Evolutionary conservation across 2,113 vertebrate genomes (phyloP).

Genomic region (Chaenocephalus aceratus): DNA sequence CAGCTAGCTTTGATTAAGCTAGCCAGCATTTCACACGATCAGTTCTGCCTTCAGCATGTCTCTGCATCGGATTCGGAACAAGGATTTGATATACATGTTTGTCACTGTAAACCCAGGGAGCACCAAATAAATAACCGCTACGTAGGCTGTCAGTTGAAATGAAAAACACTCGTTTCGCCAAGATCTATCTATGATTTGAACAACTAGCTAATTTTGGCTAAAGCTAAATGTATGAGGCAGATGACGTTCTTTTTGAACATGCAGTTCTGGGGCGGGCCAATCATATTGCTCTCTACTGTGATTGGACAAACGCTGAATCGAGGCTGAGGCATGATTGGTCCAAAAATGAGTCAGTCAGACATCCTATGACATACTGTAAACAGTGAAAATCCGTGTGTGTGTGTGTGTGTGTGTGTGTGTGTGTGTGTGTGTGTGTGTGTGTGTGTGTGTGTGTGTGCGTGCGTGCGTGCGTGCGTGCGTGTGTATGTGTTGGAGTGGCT

Average conservation of each 20-base stretch:
- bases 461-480: too few relatives aligned
- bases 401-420: too few relatives aligned
- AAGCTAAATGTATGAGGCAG: conserved; percentile 78
- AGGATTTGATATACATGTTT: conserved; percentile 79
- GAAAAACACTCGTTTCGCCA: background rate
- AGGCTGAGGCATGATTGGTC: conserved; percentile 52
- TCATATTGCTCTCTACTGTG: background rate
- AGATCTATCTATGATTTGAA: conserved; percentile 31
- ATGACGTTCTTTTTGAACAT: conserved; percentile 82
- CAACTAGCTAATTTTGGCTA: conserved; percentile 75
- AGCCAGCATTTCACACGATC: conserved; percentile 77
- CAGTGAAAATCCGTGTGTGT: background rate
- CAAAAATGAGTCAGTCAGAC: conserved; percentile 40
- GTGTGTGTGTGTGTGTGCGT: too few relatives aligned
- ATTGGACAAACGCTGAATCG: conserved; percentile 59
- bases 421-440: too few relatives aligned
- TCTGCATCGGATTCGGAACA: conserved; percentile 56
- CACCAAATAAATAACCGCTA: conserved; percentile 3
- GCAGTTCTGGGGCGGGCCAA: conserved; percentile 24
- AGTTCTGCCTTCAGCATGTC: conserved; percentile 76
- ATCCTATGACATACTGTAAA: conserved; percentile 28
- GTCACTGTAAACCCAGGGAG: conserved; percentile 19
- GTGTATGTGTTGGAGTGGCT: too few relatives aligned
- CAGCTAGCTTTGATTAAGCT: conserved; percentile 70
- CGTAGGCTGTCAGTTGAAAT: conserved; percentile 9